These are phyloP conservation scores for Aspidiotus rigidus DNA, from an alignment of 2,888 invertebrate species.

Conservation along the genomic window DNA sequence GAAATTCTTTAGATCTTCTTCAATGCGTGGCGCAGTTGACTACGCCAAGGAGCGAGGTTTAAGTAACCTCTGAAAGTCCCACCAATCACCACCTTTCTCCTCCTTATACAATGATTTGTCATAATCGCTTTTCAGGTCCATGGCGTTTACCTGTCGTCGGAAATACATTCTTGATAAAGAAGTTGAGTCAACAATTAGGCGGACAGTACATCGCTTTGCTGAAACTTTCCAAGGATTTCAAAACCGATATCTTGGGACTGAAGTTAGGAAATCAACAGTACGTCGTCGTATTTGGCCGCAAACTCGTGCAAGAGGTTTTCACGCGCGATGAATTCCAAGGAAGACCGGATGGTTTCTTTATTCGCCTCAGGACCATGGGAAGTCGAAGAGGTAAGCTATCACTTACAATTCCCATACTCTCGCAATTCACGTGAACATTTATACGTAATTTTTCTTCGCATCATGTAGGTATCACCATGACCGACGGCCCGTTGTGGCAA, in stretches of 20 bases:
- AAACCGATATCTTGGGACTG: slow-evolving; percentile 50
- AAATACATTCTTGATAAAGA: slow-evolving; percentile 42
- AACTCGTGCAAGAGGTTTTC: slow-evolving; percentile 49
- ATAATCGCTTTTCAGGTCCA: slow-evolving; percentile 46
- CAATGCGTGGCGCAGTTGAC: too few species aligned
- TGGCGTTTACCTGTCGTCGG: slow-evolving; percentile 46
- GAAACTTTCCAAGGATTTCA: slow-evolving; percentile 46
- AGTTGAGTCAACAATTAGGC: slow-evolving; percentile 43
- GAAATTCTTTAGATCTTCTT: too few species aligned
- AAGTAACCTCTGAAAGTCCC: too few species aligned
- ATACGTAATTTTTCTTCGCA: too few species aligned
- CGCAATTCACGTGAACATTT: not conserved
- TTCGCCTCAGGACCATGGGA: slow-evolving; percentile 55
- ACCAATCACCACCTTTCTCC: too few species aligned
- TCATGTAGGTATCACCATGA: slow-evolving; percentile 51
- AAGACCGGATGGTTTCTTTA: slow-evolving; percentile 57
- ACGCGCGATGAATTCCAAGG: slow-evolving; percentile 52
- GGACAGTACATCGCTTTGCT: slow-evolving; percentile 49
- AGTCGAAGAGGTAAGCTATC: slow-evolving; percentile 46
- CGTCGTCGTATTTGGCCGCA: slow-evolving; percentile 50
- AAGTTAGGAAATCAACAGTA: slow-evolving; percentile 50
- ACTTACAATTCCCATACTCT: not conserved
- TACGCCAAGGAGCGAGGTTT: too few species aligned
- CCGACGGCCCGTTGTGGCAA: slow-evolving; percentile 52
- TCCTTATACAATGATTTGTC: too few species aligned